Conservation (phyloP, 2,113 vertebrate genomes). For the Macrotus californicus region DNA sequence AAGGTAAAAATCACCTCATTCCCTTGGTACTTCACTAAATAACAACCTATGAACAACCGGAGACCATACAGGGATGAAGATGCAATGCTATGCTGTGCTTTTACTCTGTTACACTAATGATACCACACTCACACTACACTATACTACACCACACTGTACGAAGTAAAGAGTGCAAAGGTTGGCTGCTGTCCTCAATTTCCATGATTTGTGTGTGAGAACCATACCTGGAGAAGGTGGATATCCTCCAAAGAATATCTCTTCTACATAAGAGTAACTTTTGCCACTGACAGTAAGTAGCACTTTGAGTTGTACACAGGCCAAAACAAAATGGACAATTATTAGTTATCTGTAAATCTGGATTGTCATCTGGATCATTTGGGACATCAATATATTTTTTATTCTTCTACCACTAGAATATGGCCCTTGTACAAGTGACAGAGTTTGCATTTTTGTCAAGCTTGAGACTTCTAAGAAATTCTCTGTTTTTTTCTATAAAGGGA, state of each 20-base stretch:
- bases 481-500: slow-evolving; percentile 25
- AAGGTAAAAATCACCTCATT: slow-evolving; percentile 4
- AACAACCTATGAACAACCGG: not conserved
- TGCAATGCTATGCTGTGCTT: not conserved
- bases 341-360: slow-evolving; percentile 47
- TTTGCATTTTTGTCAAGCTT: slow-evolving; percentile 47
- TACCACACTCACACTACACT: too few relatives aligned
- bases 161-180: not conserved
- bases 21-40: not conserved
- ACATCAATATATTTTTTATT: slow-evolving; percentile 14
- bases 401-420: not conserved
- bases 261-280: not conserved
- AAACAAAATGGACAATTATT: slow-evolving; percentile 43
- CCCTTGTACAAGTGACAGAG: slow-evolving; percentile 19
- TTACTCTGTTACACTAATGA: not conserved
- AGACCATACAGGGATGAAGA: not conserved
- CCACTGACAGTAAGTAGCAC: slow-evolving; percentile 19
- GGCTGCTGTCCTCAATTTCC: not conserved
- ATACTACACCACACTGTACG: not conserved
- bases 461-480: slow-evolving; percentile 27
- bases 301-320: not conserved
- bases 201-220: slow-evolving; percentile 17
- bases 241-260: not conserved
- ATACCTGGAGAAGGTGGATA: not conserved
- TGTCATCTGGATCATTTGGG: slow-evolving; percentile 23